A percentile compares a stretch with the other conserved stretches of the same genome.
phyloP scores from a whole-genome alignment of 2,113 vertebrate genomes.

The Tupaia chinensis region DNA sequence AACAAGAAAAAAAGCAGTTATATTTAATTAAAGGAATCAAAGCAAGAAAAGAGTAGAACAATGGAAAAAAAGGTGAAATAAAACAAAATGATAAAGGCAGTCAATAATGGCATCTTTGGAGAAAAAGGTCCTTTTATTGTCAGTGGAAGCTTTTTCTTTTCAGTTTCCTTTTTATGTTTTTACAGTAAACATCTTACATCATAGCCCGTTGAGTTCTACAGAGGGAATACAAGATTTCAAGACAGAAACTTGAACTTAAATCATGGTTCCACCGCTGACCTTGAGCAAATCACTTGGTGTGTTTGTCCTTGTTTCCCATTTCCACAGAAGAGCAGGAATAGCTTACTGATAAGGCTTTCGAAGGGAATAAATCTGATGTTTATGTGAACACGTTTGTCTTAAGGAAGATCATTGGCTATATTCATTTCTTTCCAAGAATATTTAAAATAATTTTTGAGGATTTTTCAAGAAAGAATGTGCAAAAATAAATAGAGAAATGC shows the following conservation, averaged over 20 bases:
- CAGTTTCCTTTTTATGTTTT: neutral
- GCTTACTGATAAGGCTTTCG: neutral
- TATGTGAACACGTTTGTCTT: neutral
- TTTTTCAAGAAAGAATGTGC: neutral
- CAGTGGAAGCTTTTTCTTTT: neutral
- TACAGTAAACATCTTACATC: neutral
- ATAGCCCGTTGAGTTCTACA: neutral
- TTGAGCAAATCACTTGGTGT: neutral
- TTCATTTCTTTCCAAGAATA: neutral
- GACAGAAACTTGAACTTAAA: neutral
- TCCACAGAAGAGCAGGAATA: neutral
- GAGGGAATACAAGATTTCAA: neutral
- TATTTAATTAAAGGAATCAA: neutral
- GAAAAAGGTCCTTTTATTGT: neutral
- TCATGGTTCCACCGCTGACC: neutral
- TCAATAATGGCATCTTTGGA: neutral
- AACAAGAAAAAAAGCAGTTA: neutral
- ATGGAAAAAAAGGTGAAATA: constrained; percentile 14
- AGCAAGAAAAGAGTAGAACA: neutral
- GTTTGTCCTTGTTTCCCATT: neutral
- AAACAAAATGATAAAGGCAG: neutral
- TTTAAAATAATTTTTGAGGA: constrained; percentile 46
- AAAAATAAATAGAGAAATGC: constrained; percentile 19
- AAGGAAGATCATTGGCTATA: neutral
- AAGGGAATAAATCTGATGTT: neutral